These are phyloP conservation scores for Atopsyche davidsoni DNA, from an alignment of 1,140 invertebrate genomes.

Conservation along the genomic window DNA sequence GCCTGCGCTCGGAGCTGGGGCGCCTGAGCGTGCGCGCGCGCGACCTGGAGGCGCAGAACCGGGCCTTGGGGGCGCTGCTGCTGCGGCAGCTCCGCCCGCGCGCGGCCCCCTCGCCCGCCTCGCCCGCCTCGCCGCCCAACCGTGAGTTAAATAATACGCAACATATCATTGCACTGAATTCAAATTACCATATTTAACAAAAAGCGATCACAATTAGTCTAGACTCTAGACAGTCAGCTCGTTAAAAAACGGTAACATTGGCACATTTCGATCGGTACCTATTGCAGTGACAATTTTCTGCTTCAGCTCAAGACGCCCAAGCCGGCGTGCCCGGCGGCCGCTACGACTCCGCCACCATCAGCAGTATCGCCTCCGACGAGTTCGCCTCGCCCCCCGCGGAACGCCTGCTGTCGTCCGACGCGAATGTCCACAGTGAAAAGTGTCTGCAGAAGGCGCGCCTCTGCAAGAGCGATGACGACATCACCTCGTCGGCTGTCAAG, in stretches of 20 bases:
- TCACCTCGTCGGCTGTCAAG: slow-evolving; percentile 11
- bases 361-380: slow-evolving; percentile 12
- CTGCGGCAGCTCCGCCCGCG: slow-evolving; percentile 57
- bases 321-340: slow-evolving; percentile 4
- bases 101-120: slow-evolving; percentile 46
- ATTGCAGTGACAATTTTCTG: too few species aligned
- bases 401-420: not conserved
- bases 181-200: too few species aligned
- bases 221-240: too few species aligned
- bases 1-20: slow-evolving; percentile 60
- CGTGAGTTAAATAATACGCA: slow-evolving; percentile 13
- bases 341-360: slow-evolving; percentile 13
- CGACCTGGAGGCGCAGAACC: slow-evolving; percentile 63
- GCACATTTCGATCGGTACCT: too few species aligned
- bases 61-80: slow-evolving; percentile 57
- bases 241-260: too few species aligned
- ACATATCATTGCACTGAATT: too few species aligned
- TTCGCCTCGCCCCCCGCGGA: slow-evolving; percentile 5
- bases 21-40: slow-evolving; percentile 56
- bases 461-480: slow-evolving; percentile 26
- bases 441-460: slow-evolving; percentile 10
- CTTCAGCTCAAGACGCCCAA: slow-evolving; percentile 15
- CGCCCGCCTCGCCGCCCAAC: slow-evolving; percentile 38
- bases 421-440: too few species aligned
- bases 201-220: too few species aligned